Evolutionary conservation across 2,888 invertebrate species (phyloP).

Genomic region (Prenolepis imparis): DNA sequence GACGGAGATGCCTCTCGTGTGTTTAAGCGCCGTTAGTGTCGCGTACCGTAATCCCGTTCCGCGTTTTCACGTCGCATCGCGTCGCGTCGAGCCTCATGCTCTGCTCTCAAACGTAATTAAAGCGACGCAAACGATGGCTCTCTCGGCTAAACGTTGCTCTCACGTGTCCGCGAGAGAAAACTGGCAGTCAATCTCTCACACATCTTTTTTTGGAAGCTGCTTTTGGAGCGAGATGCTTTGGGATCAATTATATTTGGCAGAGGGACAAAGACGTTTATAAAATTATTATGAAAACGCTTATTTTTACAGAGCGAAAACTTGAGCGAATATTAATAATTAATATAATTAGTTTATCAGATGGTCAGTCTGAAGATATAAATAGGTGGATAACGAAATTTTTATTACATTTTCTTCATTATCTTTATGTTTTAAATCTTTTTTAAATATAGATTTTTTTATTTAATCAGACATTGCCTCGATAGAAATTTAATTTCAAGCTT

Average conservation of each 20-base stretch:
- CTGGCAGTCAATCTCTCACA: conserved; percentile 24
- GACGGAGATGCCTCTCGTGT: conserved; percentile 53
- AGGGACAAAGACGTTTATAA: neutral
- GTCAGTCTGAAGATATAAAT: neutral
- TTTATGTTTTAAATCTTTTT: neutral
- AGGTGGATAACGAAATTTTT: neutral
- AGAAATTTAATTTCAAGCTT: conserved; percentile 18
- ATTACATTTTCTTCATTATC: neutral
- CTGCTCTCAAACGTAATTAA: conserved; percentile 52
- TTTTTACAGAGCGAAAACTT: neutral
- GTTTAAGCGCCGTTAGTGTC: conserved; percentile 70
- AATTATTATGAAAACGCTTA: neutral
- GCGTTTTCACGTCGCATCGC: conserved; percentile 60
- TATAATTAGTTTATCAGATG: neutral
- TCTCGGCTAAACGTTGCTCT: neutral
- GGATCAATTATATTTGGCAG: neutral
- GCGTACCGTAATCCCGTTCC: conserved; percentile 69
- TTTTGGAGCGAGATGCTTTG: neutral
- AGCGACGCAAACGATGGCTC: conserved; percentile 16
- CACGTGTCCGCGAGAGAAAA: neutral
- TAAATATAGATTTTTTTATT: neutral
- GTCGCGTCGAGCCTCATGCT: conserved; percentile 17
- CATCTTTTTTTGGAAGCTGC: neutral
- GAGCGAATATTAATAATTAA: neutral
- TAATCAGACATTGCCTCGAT: neutral